Percentiles rank a stretch among this genome's conserved stretches.
phyloP scores from a whole-genome alignment of 2,888 invertebrate species.

The Oscheius sp. region DNA sequence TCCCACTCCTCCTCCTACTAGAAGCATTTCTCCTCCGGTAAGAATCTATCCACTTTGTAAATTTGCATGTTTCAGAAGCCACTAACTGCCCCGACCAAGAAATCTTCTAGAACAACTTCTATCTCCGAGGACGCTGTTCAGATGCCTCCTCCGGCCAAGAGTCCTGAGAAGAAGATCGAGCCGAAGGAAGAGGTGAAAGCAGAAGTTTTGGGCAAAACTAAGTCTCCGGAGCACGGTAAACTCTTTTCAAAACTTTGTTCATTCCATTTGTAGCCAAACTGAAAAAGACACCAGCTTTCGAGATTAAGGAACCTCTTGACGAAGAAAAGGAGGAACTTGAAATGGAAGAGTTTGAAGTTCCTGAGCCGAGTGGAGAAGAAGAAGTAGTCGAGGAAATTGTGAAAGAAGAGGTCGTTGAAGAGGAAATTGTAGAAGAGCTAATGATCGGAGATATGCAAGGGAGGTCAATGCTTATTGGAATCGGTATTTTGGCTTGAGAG shows the following conservation, averaged over 20 bases:
- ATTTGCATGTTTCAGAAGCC: neutral
- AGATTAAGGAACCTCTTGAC: neutral
- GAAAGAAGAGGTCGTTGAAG: neutral
- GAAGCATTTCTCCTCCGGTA: neutral
- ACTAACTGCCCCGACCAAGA: neutral
- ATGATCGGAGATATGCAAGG: neutral
- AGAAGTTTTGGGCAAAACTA: neutral
- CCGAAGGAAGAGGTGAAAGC: neutral
- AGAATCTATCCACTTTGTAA: no score
- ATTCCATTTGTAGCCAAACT: no score
- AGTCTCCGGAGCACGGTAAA: no score
- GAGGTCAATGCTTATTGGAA: neutral
- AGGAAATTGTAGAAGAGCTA: conserved; percentile 2
- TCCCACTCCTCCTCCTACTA: conserved; percentile 6
- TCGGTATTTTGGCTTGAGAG: neutral
- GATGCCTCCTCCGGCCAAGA: neutral
- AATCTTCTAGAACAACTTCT: neutral
- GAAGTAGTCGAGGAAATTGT: neutral
- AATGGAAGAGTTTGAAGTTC: neutral
- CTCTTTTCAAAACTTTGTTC: no score
- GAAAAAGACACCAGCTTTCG: neutral
- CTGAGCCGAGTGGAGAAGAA: neutral
- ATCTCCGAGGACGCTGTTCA: neutral
- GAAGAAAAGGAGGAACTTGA: neutral
- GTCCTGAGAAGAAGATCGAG: conserved; percentile 8